A percentile compares a stretch with the other conserved stretches of the same genome.
Evolutionary conservation across 2,797 vertebrate species (phyloP).

Genomic region (Acipenser oxyrinchus): DNA sequence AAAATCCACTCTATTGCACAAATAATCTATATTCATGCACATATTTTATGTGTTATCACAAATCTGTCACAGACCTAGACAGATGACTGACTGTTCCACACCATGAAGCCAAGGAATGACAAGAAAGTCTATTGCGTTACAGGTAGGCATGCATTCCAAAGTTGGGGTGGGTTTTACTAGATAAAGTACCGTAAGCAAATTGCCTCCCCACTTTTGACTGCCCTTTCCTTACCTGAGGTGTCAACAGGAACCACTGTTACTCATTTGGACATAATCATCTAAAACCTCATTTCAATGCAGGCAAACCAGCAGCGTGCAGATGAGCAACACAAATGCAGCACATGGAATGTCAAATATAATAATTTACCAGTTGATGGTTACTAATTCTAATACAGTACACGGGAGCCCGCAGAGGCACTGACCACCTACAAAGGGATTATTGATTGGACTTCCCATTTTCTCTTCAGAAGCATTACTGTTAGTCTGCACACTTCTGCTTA

Average conservation of each 20-base stretch:
- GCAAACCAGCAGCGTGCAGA: conserved; percentile 24
- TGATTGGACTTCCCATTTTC: background rate
- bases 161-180: conserved; percentile 35
- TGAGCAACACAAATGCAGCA: conserved; percentile 3
- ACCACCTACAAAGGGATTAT: background rate
- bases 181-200: conserved; percentile 28
- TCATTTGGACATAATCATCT: conserved; percentile 19
- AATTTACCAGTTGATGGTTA: background rate
- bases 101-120: conserved; percentile 33
- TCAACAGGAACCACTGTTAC: conserved; percentile 21
- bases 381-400: background rate
- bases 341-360: too few species aligned
- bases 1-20: background rate
- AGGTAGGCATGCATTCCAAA: conserved; percentile 42
- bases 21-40: background rate
- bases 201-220: conserved; percentile 24
- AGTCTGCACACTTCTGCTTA: too few species aligned
- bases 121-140: conserved; percentile 31
- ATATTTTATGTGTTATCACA: background rate
- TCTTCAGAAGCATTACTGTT: background rate
- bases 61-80: conserved; percentile 34
- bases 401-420: background rate
- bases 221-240: conserved; percentile 15
- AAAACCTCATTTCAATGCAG: conserved; percentile 10
- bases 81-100: conserved; percentile 31